Conservation (phyloP, 1,140 invertebrate species). For the Odontomachus brunneus region DNA sequence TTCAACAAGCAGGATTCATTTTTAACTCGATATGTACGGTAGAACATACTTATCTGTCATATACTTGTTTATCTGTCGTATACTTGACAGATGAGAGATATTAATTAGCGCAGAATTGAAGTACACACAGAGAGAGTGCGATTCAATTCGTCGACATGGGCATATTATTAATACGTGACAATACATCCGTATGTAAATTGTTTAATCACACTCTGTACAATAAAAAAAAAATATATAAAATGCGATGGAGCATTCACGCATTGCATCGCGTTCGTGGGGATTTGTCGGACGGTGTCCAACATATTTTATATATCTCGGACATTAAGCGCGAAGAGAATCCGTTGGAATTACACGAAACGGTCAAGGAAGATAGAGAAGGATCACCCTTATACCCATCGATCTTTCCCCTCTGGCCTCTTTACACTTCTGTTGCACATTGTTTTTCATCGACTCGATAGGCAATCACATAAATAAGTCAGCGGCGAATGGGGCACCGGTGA, state of each 20-base stretch:
- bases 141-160: too few relatives aligned
- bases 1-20: too few relatives aligned
- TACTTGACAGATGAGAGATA: too few relatives aligned
- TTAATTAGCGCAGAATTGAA: too few relatives aligned
- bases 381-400: constrained; percentile 59
- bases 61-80: too few relatives aligned
- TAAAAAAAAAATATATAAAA: background rate
- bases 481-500: constrained; percentile 69
- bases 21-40: too few relatives aligned
- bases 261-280: constrained; percentile 7
- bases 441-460: constrained; percentile 75
- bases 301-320: constrained; percentile 15
- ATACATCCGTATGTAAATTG: too few relatives aligned
- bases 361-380: constrained; percentile 60
- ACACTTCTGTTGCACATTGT: constrained; percentile 75
- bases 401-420: constrained; percentile 61
- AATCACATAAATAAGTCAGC: constrained; percentile 83
- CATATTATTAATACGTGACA: too few relatives aligned
- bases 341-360: constrained; percentile 52
- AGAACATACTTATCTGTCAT: too few relatives aligned
- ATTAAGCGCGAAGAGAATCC: constrained; percentile 48
- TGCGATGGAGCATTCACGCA: constrained; percentile 9
- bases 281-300: background rate
- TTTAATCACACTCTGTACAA: too few relatives aligned
- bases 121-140: too few relatives aligned